A percentile compares a stretch with the other conserved stretches of the same genome.
phyloP scores from a whole-genome alignment of 2,113 vertebrate species.

The Salvelinus alpinus region DNA sequence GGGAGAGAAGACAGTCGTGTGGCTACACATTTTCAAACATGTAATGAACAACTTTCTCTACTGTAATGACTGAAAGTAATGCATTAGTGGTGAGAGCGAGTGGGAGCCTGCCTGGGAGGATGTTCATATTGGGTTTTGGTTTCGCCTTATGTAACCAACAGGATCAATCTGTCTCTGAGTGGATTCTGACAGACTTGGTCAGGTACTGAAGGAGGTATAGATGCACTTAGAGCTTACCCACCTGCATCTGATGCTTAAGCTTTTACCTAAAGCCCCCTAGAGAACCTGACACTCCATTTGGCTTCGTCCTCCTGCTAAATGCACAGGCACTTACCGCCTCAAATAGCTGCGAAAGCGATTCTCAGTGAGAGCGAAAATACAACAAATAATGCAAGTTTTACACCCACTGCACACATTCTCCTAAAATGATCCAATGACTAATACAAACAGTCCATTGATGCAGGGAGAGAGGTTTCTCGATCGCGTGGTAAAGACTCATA shows the following conservation, averaged over 20 bases:
- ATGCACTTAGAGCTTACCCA: conserved; percentile 49
- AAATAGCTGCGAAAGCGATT: conserved; percentile 39
- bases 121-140: background rate
- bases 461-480: conserved; percentile 1
- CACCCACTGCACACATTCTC: conserved; percentile 5
- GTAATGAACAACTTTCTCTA: conserved; percentile 12
- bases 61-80: background rate
- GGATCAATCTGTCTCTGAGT: conserved; percentile 5
- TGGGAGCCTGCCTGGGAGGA: no score
- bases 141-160: background rate
- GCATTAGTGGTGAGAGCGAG: background rate
- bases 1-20: conserved; percentile 10
- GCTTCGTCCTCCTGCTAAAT: conserved; percentile 11
- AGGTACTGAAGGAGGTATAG: conserved; percentile 18
- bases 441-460: conserved; percentile 2
- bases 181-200: conserved; percentile 4
- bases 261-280: conserved; percentile 51
- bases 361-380: conserved; percentile 13
- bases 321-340: conserved; percentile 38
- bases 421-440: conserved; percentile 10
- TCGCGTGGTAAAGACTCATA: background rate
- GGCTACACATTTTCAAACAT: conserved; percentile 2
- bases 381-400: conserved; percentile 31
- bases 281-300: conserved; percentile 54
- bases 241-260: conserved; percentile 47